These are phyloP conservation scores for Apodemus sylvaticus DNA, from an alignment of 2,113 vertebrate genomes.

Conservation along the genomic window DNA sequence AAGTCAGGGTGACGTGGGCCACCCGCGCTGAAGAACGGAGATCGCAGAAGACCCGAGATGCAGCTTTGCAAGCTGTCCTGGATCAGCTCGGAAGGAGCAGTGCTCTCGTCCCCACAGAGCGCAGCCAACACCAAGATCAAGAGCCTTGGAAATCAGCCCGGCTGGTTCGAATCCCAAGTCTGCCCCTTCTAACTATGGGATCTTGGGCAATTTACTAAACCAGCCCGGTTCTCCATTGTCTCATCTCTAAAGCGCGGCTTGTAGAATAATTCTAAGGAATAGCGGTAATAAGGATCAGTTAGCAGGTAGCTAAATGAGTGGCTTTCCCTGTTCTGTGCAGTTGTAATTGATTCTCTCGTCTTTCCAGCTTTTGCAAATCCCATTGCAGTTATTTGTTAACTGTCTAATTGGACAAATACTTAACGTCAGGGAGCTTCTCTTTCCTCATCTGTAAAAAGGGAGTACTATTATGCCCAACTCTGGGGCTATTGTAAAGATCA, in stretches of 20 bases:
- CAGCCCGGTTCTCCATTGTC: not conserved
- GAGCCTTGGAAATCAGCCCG: not conserved
- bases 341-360: conserved; percentile 38
- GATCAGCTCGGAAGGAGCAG: not conserved
- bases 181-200: not conserved
- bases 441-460: conserved; percentile 27
- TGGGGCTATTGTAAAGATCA: not conserved
- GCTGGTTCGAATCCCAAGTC: not conserved
- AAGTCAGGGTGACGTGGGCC: not conserved
- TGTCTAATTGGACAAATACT: conserved; percentile 29
- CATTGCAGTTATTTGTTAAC: not conserved
- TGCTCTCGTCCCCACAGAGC: not conserved
- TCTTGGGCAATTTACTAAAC: not conserved
- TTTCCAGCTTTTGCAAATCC: not conserved
- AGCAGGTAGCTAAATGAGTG: conserved; percentile 26
- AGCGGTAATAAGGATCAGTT: not conserved
- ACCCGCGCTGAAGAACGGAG: not conserved
- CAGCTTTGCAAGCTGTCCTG: not conserved
- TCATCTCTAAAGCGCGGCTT: not conserved
- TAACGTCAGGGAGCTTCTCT: not conserved
- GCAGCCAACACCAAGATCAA: not conserved
- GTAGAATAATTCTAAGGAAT: not conserved
- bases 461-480: not conserved
- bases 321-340: conserved; percentile 19
- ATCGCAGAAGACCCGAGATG: not conserved